Evolutionary conservation across 2,113 vertebrate species (phyloP).

Genomic region (Syngnathoides biaculeatus): DNA sequence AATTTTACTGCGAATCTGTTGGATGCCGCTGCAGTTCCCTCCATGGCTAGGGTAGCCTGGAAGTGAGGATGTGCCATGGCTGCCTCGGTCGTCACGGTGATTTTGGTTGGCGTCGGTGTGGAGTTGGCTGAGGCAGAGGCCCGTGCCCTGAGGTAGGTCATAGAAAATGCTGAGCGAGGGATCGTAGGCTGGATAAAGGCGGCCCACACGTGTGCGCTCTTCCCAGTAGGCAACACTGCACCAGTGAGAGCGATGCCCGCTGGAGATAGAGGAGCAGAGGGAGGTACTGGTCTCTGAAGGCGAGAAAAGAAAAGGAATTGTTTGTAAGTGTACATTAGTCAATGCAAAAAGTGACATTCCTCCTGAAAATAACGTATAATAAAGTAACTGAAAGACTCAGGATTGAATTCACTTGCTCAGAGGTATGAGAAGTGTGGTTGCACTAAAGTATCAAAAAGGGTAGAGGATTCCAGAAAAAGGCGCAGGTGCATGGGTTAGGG

Average conservation of each 20-base stretch:
- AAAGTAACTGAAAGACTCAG: background rate
- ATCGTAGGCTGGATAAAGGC: slow-evolving; percentile 92
- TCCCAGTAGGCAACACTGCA: slow-evolving; percentile 99
- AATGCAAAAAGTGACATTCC: background rate
- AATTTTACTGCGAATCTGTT: slow-evolving; percentile 90
- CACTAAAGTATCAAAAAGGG: too few relatives aligned
- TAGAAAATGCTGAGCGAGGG: slow-evolving; percentile 98
- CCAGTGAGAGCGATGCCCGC: slow-evolving; percentile 82
- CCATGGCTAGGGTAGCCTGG: slow-evolving; percentile 35
- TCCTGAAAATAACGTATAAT: background rate
- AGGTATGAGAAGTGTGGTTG: background rate
- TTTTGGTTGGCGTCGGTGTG: slow-evolving; percentile 67
- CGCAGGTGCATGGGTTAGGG: too few relatives aligned
- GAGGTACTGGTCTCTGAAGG: slow-evolving; percentile 86
- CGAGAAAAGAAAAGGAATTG: slow-evolving; percentile 9
- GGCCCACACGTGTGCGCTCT: slow-evolving; percentile 91
- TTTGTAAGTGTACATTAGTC: background rate
- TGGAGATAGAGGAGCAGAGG: slow-evolving; percentile 76
- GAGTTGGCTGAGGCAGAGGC: slow-evolving; percentile 95
- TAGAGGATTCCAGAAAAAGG: too few relatives aligned
- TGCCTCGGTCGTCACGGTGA: slow-evolving; percentile 37
- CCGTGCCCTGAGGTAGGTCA: slow-evolving; percentile 99
- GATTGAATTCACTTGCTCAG: background rate
- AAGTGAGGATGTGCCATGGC: slow-evolving; percentile 25
- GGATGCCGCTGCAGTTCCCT: slow-evolving; percentile 75